Evolutionary conservation across 2,888 invertebrate genomes (phyloP), one percentile per base, ranked within the genome.

Genomic region (Metacarcinus magister): DNA sequence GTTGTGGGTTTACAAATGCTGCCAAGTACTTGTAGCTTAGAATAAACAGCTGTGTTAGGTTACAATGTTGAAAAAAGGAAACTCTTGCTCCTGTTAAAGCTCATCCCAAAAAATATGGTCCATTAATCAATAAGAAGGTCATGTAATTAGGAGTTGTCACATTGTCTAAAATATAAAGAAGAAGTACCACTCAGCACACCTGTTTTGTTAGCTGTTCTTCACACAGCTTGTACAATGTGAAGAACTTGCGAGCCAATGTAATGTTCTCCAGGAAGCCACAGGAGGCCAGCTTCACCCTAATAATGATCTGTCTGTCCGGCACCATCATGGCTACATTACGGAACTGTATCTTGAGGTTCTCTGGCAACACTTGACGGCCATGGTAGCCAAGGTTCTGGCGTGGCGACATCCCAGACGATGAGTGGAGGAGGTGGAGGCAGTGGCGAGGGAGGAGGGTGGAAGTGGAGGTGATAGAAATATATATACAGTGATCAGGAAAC

Each of bases 311-410:
- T 96, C 99, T 98, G 97, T 99, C 99, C 0, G 99, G 99, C 28
- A 99, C 99, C 99, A 99, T 99, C 99, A 99, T 99, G 89, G 99
- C 99, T 0, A 99, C 99, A 0, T 99, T 99, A 95, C 99, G 98
- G 98, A 99, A 99, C 98, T 99, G 99, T 97, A 99, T 99, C 98
- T 99, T 99, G 97, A 99, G 98, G 98, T 99, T 99, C 98, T 99
- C 99, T 0, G 99, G 99, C 93, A 99, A 97, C 97, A 99, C 99
- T 97, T 99, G 99, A 96, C 99, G 98, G 0, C 99, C 99, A 48
- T 99, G 99, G 97, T 99, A 99, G 0, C 99, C 99, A 28, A 99
- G 99, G 98, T 99, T 99, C 99, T 99, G 97, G 13, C 97, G 97
- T 92, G 54, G 54, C 8, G 54, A n/a, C 43, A 16, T 43, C n/a